Evolutionary conservation across 2,113 vertebrate genomes (phyloP).

Genomic region (Datnioides undecimradiatus): DNA sequence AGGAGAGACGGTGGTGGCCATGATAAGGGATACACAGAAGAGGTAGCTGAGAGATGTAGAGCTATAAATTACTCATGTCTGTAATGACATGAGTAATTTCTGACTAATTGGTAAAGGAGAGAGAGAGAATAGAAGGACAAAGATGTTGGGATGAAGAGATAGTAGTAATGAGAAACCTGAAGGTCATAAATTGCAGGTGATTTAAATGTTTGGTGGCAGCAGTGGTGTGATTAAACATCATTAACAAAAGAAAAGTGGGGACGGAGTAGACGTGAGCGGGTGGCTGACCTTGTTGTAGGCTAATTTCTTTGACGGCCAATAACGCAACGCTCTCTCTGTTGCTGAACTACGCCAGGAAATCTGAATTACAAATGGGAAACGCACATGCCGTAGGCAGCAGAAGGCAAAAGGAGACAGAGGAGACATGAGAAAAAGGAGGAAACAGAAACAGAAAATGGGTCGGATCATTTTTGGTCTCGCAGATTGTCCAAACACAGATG

Average conservation of each 20-base stretch:
- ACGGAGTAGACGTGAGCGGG: conserved; percentile 68
- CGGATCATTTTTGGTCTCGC: conserved; percentile 38
- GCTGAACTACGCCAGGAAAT: conserved; percentile 71
- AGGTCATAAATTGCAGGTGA: conserved; percentile 74
- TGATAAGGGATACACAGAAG: background rate
- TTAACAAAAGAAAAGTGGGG: conserved; percentile 66
- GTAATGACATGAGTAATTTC: conserved; percentile 31
- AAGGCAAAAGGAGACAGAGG: conserved; percentile 21
- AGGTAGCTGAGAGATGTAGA: conserved; percentile 6
- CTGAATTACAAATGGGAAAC: conserved; percentile 66
- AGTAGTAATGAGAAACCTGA: conserved; percentile 79
- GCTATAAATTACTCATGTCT: conserved; percentile 44
- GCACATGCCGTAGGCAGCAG: conserved; percentile 43
- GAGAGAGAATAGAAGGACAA: conserved; percentile 37
- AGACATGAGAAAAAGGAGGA: conserved; percentile 17
- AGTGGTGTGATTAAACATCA: conserved; percentile 72
- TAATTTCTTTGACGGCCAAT: conserved; percentile 75
- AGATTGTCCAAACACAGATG: background rate
- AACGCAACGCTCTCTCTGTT: conserved; percentile 77
- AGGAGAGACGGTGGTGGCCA: background rate
- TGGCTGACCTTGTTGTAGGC: conserved; percentile 80
- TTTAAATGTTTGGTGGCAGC: conserved; percentile 60
- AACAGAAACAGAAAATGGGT: conserved; percentile 12
- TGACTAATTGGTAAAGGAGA: conserved; percentile 23
- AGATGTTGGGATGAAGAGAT: conserved; percentile 39